Conservation (phyloP, 2,888 invertebrate species). For the Dynastes hyllus region DNA sequence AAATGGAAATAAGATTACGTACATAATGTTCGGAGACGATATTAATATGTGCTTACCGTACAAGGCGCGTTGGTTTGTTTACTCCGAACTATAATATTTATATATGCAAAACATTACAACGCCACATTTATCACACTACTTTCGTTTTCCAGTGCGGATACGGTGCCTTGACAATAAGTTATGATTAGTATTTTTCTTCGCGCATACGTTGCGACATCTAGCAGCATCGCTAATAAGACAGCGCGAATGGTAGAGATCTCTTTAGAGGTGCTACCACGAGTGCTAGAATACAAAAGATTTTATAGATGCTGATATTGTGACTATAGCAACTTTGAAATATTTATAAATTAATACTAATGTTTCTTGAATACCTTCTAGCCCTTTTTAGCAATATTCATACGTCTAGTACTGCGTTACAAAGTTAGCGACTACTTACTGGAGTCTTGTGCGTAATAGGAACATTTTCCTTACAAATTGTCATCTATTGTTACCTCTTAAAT, state of each 20-base stretch:
- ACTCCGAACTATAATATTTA: conserved; percentile 68
- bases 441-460: no score
- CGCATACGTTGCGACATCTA: conserved; percentile 19
- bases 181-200: conserved; percentile 65
- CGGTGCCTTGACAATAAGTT: conserved; percentile 67
- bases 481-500: no score
- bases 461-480: no score
- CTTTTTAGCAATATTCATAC: no score
- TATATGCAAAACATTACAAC: conserved; percentile 69
- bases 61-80: conserved; percentile 66
- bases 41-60: conserved; percentile 63
- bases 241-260: not conserved
- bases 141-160: conserved; percentile 69
- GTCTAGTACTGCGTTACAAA: no score
- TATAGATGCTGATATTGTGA: no score
- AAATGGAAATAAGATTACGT: conserved; percentile 62
- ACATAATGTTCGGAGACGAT: conserved; percentile 60
- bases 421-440: no score
- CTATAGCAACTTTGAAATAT: no score
- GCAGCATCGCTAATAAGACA: conserved; percentile 17
- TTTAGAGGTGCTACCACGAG: not conserved
- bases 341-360: no score
- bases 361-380: no score
- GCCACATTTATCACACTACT: conserved; percentile 68
- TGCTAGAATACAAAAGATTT: no score